Percentiles rank a stretch among this genome's conserved stretches.
phyloP scores from a whole-genome alignment of 2,888 invertebrate genomes.

The Biston betularia region DNA sequence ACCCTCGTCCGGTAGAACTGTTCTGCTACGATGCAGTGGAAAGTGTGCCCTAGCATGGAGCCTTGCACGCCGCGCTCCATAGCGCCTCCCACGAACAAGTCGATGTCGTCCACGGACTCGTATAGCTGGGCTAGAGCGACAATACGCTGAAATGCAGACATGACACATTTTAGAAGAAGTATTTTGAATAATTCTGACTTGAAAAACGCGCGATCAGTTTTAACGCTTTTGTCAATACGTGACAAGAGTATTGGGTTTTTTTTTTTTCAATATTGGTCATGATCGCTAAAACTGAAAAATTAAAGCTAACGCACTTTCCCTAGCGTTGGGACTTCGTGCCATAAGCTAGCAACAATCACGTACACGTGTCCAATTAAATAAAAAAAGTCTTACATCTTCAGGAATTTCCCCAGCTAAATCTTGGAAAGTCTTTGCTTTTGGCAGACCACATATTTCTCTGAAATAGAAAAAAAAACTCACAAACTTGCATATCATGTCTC shows the following conservation, averaged over 20 bases:
- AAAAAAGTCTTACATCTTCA: slow-evolving; percentile 82
- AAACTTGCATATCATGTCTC: not conserved
- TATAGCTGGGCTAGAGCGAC: slow-evolving; percentile 88
- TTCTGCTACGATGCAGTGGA: slow-evolving; percentile 94
- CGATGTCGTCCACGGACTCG: slow-evolving; percentile 93
- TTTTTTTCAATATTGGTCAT: no score
- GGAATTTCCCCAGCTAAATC: slow-evolving; percentile 90
- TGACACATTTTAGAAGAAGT: no score
- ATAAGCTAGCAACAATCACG: not conserved
- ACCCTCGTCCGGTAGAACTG: slow-evolving; percentile 95
- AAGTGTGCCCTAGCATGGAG: slow-evolving; percentile 94
- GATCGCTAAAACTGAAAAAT: no score
- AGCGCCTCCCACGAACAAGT: slow-evolving; percentile 94
- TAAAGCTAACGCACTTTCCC: no score
- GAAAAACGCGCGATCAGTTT: no score
- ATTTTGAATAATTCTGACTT: no score
- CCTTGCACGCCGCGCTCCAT: slow-evolving; percentile 91
- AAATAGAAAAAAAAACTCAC: slow-evolving; percentile 64
- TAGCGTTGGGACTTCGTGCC: no score
- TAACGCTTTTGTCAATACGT: no score
- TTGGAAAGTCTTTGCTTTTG: slow-evolving; percentile 88
- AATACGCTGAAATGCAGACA: slow-evolving; percentile 83
- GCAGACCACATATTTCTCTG: slow-evolving; percentile 91
- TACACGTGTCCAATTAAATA: not conserved
- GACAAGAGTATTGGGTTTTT: no score